Percentiles rank a stretch among this genome's conserved stretches.
phyloP scores from a whole-genome alignment of 1,140 invertebrate genomes.

The Penaeus japonicus region DNA sequence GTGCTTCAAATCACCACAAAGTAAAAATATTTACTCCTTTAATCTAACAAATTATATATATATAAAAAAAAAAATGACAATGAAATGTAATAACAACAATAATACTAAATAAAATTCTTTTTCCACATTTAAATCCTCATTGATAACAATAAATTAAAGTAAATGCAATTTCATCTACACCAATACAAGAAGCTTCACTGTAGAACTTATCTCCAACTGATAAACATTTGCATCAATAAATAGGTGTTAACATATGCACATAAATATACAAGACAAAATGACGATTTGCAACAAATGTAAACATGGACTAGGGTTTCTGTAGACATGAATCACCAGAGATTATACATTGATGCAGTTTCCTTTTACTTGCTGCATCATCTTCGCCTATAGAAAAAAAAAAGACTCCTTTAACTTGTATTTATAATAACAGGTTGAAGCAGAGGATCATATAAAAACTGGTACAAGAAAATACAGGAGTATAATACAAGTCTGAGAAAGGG shows the following conservation, averaged over 20 bases:
- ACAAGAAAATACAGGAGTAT: conserved; percentile 15
- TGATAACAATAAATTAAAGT: neutral
- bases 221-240: conserved; percentile 30
- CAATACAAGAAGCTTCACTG: conserved; percentile 2
- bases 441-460: conserved; percentile 18
- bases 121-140: too few relatives aligned
- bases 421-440: neutral
- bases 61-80: too few relatives aligned
- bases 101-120: too few relatives aligned
- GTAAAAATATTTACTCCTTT: too few relatives aligned
- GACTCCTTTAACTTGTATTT: neutral
- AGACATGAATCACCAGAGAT: neutral
- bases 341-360: neutral
- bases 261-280: conserved; percentile 28
- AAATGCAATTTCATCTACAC: neutral
- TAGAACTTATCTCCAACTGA: conserved; percentile 11
- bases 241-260: conserved; percentile 34
- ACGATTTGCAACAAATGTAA: conserved; percentile 15
- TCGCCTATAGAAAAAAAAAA: neutral
- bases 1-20: too few relatives aligned
- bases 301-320: conserved; percentile 34
- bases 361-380: neutral
- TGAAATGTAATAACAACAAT: too few relatives aligned
- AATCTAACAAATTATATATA: too few relatives aligned
- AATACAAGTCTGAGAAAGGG: conserved; percentile 17